A percentile compares a stretch with the other conserved stretches of the same genome.
Conservation (phyloP, 2,888 invertebrate species). For the Elmis aenea region DNA sequence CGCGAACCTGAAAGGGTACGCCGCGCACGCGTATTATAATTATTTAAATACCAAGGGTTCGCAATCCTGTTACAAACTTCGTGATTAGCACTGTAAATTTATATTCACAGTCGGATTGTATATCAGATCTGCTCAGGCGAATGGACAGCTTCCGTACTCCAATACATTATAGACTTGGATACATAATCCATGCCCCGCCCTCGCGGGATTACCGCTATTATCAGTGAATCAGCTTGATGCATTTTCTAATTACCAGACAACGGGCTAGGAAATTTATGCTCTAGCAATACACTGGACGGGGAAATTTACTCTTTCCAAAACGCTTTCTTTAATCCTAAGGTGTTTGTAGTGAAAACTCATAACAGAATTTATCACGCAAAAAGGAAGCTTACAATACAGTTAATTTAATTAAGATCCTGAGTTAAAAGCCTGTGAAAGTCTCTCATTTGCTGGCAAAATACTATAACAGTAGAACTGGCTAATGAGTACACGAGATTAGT, state of each 20-base stretch:
- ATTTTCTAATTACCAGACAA: slow-evolving; percentile 32
- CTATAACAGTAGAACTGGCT: too few relatives aligned
- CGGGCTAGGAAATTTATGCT: slow-evolving; percentile 25
- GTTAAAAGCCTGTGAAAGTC: too few relatives aligned
- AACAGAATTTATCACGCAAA: too few relatives aligned
- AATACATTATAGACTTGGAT: slow-evolving; percentile 22
- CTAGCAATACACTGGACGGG: slow-evolving; percentile 18
- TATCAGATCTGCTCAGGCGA: slow-evolving; percentile 12
- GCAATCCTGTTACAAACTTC: slow-evolving; percentile 6
- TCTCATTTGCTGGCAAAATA: too few relatives aligned
- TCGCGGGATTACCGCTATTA: slow-evolving; percentile 25
- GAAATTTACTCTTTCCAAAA: too few relatives aligned
- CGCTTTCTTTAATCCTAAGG: too few relatives aligned
- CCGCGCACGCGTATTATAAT: slow-evolving; percentile 8
- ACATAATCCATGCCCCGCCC: slow-evolving; percentile 21
- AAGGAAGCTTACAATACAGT: too few relatives aligned
- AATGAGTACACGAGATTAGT: too few relatives aligned
- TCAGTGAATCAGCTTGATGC: slow-evolving; percentile 31
- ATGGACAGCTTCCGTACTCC: slow-evolving; percentile 13
- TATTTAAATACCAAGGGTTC: too few relatives aligned
- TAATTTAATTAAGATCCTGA: too few relatives aligned
- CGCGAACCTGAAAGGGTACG: too few relatives aligned
- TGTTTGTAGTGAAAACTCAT: too few relatives aligned
- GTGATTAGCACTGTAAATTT: slow-evolving; percentile 12
- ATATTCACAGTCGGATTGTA: slow-evolving; percentile 14